These are phyloP conservation scores for Pachycephala philippinensis DNA, from an alignment of 2,113 vertebrate genomes.

Conservation along the genomic window DNA sequence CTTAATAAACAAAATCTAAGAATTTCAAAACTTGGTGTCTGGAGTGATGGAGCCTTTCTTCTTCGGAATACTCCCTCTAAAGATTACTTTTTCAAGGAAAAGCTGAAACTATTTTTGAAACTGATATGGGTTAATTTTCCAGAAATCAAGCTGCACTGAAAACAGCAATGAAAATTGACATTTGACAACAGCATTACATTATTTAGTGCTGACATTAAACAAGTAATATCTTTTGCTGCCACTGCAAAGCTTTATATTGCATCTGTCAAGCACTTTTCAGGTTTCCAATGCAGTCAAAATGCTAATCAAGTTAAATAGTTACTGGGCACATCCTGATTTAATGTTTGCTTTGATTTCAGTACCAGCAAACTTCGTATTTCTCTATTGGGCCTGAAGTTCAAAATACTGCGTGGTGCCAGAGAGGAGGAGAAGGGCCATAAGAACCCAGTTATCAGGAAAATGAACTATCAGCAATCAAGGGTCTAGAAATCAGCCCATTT, in stretches of 20 bases:
- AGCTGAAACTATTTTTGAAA: neutral
- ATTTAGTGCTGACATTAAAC: slow-evolving; percentile 55
- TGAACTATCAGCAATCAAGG: neutral
- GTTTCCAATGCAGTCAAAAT: slow-evolving; percentile 11
- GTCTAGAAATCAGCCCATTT: neutral
- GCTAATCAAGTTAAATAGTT: slow-evolving; percentile 29
- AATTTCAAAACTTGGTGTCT: neutral
- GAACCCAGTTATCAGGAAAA: neutral
- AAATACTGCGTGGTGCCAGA: neutral
- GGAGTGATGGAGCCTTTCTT: neutral
- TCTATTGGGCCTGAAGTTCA: neutral
- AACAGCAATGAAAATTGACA: slow-evolving; percentile 50
- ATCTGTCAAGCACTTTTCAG: neutral
- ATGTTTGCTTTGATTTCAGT: neutral
- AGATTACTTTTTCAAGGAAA: neutral
- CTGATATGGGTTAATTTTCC: slow-evolving; percentile 21
- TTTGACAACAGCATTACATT: slow-evolving; percentile 42
- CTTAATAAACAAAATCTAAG: neutral
- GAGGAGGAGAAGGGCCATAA: neutral
- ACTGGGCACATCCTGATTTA: neutral
- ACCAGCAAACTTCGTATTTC: neutral
- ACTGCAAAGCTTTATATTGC: neutral
- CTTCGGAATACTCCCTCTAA: neutral
- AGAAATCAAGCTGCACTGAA: slow-evolving; percentile 5
- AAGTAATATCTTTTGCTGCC: slow-evolving; percentile 30